These are phyloP conservation scores for Panorpa germanica DNA, from an alignment of 2,888 invertebrate genomes.

Conservation along the genomic window DNA sequence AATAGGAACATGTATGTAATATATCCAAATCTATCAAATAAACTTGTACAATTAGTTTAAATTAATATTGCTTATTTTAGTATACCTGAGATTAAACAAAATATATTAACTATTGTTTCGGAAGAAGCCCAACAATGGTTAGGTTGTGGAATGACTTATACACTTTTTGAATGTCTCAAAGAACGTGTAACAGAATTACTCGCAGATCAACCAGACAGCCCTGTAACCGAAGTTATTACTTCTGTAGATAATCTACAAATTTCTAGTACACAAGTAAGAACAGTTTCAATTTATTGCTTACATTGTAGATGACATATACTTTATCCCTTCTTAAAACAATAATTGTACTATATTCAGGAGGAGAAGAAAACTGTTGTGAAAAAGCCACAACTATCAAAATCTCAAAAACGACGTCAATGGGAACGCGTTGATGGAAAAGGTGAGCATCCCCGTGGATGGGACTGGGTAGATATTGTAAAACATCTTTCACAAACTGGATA, in stretches of 20 bases:
- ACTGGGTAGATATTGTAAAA: slow-evolving; percentile 94
- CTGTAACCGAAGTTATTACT: slow-evolving; percentile 10
- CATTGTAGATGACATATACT: slow-evolving; percentile 7
- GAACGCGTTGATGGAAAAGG: slow-evolving; percentile 67
- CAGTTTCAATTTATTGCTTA: slow-evolving; percentile 9
- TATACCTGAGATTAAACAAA: slow-evolving; percentile 46
- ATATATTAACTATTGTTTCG: slow-evolving; percentile 37
- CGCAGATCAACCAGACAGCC: slow-evolving; percentile 43
- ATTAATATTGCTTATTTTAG: slow-evolving; percentile 23
- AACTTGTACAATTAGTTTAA: background rate
- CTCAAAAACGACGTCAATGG: slow-evolving; percentile 80
- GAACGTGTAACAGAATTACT: slow-evolving; percentile 59
- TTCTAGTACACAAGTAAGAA: slow-evolving; percentile 8
- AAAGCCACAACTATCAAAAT: slow-evolving; percentile 74
- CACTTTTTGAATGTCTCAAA: slow-evolving; percentile 78
- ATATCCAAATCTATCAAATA: background rate
- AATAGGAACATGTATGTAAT: slow-evolving; percentile 76
- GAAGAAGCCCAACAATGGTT: slow-evolving; percentile 65
- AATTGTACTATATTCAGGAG: slow-evolving; percentile 17
- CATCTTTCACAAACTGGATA: slow-evolving; percentile 66
- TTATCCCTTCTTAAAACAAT: slow-evolving; percentile 2
- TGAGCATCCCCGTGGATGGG: slow-evolving; percentile 74
- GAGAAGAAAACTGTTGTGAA: slow-evolving; percentile 38
- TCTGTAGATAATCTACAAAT: slow-evolving; percentile 14
- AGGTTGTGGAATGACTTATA: slow-evolving; percentile 88